Evolutionary conservation across 2,888 invertebrate genomes (phyloP), one percentile per base, ranked within the genome.

Genomic region (Hirtodrosophila confusa): DNA sequence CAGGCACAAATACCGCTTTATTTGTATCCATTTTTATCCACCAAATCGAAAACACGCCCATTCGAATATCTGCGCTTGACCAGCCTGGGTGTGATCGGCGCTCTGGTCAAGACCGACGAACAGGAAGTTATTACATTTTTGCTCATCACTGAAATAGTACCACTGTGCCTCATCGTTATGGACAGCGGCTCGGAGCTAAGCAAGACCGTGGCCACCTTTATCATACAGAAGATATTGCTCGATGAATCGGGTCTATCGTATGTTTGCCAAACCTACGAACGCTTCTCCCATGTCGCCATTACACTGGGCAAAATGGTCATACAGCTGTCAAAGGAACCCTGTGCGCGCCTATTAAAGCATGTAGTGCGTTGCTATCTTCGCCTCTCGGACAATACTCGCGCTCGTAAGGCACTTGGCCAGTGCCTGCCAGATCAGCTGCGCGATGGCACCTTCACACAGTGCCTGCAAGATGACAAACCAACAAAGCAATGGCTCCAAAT

Each of bases 231-330:
- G 92, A 99, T 99, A 89, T 93, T 99, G 47, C 93, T 99, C 43
- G 99, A 99, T 92, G 99, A 99, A 90, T 98, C 98, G 89, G 99
- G 99, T 0, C 93, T 99, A 47, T 96, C 97, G 44, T 99, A 99
- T 90, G 99, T 99, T 79, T 99, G 99, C 91, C 99, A 99, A 92
- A 99, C 99, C 0, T 99, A 99, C 92, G 99, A 99, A 90, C 94
- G 99, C 88, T 99, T 99, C 92, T 99, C 99, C 49, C 99, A 99
- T 93, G 99, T 99, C 17, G 99, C 99, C 65, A 99, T 99, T 96
- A 99, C 99, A 88, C 93, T 99, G 91, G 99, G 99, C 17, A 99
- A 99, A 94, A 99, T 99, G 99, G 99, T 99, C 39, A 93, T 99
- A 58, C 97, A 98, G 17, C 93, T 99, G 80, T 97, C 98, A 6